Percentiles rank a stretch among this genome's conserved stretches.
These are phyloP conservation scores for Pseudois nayaur DNA, from an alignment of 2,113 vertebrate genomes.

Conservation along the genomic window DNA sequence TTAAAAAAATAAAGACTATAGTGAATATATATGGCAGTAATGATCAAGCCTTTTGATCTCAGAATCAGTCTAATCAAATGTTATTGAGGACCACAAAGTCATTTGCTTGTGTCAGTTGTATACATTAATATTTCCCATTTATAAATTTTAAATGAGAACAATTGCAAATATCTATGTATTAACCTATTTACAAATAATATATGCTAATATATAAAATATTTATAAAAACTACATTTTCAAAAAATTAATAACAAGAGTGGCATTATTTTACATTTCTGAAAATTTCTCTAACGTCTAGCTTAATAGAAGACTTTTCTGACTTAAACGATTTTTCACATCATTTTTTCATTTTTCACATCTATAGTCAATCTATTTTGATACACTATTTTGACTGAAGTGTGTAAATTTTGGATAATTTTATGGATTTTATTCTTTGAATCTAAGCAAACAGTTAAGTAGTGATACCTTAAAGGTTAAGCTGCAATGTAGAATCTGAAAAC, in stretches of 20 bases:
- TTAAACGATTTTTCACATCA: neutral
- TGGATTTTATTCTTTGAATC: neutral
- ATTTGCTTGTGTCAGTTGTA: neutral
- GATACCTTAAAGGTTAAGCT: neutral
- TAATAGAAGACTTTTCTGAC: neutral
- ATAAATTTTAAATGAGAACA: neutral
- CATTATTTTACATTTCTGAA: neutral
- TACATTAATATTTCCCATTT: neutral
- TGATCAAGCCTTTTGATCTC: neutral
- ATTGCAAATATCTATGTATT: neutral
- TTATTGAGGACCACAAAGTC: neutral
- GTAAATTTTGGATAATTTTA: neutral
- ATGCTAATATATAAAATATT: neutral
- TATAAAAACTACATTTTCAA: neutral
- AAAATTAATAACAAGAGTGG: neutral
- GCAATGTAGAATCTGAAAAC: neutral
- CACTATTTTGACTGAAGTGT: neutral
- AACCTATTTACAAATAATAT: neutral
- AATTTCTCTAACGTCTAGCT: neutral
- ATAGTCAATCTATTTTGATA: neutral
- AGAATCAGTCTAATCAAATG: neutral
- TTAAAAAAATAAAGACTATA: neutral
- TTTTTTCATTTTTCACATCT: neutral
- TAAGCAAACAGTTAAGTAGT: neutral
- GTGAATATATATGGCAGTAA: too few species aligned